Percentiles rank a stretch among this genome's conserved stretches.
Conservation (phyloP, 2,888 invertebrate species). For the Troilus luridus region DNA sequence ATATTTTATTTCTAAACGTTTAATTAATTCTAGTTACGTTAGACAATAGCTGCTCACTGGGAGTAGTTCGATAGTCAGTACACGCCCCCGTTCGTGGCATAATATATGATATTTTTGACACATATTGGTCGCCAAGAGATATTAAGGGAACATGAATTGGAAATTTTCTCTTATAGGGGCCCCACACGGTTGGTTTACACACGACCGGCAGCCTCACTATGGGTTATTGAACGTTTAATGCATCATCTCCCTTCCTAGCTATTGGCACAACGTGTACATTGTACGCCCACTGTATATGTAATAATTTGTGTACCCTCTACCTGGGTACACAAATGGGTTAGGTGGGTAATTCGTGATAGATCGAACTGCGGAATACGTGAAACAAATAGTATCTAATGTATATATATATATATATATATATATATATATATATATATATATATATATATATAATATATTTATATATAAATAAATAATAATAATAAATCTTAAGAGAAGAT, state of each 20-base stretch:
- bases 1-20: not conserved
- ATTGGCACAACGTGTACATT: not conserved
- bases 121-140: not conserved
- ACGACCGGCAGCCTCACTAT: not conserved
- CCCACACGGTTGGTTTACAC: not conserved
- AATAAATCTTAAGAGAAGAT: too few species aligned
- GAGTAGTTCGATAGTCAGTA: not conserved
- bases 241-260: not conserved
- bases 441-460: too few species aligned
- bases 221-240: not conserved
- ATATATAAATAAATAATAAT: too few species aligned
- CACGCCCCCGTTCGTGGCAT: not conserved
- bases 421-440: too few species aligned
- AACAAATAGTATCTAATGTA: not conserved
- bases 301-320: not conserved
- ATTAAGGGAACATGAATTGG: constrained; percentile 32
- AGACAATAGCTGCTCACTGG: not conserved
- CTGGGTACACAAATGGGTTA: not conserved
- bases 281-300: not conserved
- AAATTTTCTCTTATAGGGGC: not conserved
- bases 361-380: not conserved
- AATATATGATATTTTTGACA: constrained; percentile 38
- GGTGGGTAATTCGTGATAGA: not conserved
- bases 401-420: too few species aligned
- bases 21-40: not conserved